Evolutionary conservation across 2,888 invertebrate species (phyloP), one percentile per base, ranked within the genome.

Genomic region (Epsilonema sp.): DNA sequence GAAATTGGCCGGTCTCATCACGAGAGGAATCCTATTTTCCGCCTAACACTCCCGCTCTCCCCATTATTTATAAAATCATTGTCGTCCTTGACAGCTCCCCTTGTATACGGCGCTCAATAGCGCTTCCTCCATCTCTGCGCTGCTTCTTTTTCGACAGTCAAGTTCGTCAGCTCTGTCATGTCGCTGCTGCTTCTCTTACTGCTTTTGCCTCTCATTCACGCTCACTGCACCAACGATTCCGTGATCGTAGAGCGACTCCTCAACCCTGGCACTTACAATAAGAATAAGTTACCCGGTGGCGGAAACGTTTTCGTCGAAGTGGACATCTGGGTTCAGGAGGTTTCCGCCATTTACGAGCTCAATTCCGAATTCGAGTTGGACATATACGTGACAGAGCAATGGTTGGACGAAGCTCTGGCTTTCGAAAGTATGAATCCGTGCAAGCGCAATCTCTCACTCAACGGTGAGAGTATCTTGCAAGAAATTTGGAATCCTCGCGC

Each of bases 281-380:
- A 57, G 47, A 45, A 56, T 43, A 54, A 57, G 26, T 54, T 62
- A 20, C 62, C 62, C 1, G 31, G 31, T 31, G 31, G 31, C 31
- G 31, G 31, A 31, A 51, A 55, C 20, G 62, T 62, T 11, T 56
- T 55, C 13, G 60, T 62, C 5, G 62, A 61, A 53, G 60, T 60
- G 56, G 59, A 56, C 64, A 64, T 56, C 21, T 63, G 63, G 63
- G 59, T 63, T 20, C 63, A 63, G 50, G 63, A 63, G 54, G 62
- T 63, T 19, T 63, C 63, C 25, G 61, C 61, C 48, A 63, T 63
- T 49, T 63, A 62, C 48, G 63, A 63, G 39, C 58, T 64, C 46
- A 59, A 59, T 2, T 59, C 59, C 24, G 63, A 63, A 49, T 63
- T 63, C 52, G 63, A 63, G 47, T 44, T 63, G 51, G 63, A 63